Base-by-base conservation (phyloP, 2,888 invertebrate species). In the Chrysodeixis includens region DNA sequence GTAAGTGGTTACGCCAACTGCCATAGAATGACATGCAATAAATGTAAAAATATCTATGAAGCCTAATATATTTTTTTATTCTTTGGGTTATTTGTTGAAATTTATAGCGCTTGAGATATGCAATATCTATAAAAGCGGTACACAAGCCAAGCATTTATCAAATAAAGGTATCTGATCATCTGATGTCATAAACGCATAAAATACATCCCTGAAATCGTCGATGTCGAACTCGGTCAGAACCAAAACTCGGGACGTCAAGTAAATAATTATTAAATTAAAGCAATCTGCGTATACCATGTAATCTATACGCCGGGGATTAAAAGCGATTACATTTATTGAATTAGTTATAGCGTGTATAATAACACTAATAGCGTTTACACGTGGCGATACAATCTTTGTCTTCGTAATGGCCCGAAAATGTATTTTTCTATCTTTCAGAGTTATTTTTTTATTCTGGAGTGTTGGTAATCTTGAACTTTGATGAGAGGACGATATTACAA, bases 291-390 rank as follows among this genome's bases (percentile, higher is more conserved):
- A 46, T 46, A 18, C 16, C 46, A 9, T 46, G 16, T 18, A 46
- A 16, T 46, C 46, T 16, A 18, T 18, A 8, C 46, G 46, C 46
- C 5, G 18, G 46, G 46, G 46, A 46, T 46, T 46, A 46, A n/a
- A 46, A 46, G 18, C 9, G 46, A 46, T 46, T 46, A 46, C 18
- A 18, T 46, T 18, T 46, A 46, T 46, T 46, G 16, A 46, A 46
- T 46, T 46, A 46, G 46, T 46, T 46, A 18, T 46, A 18, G 44
- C 44, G 44, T 44, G 44, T n/a, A 10, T 32, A 32, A 32, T 32
- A 32, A 10, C n/a, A 14, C 44, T 44, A 44, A 44, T 44, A 8
- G 46, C 8, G 4, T 16, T 46, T 16, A 46, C 46, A 35, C 35
- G 35, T 35, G 35, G 12, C 35, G 35, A 35, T 35, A 35, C 35